Conservation (phyloP, 1,140 invertebrate species). For the Tyrophagus putrescentiae region DNA sequence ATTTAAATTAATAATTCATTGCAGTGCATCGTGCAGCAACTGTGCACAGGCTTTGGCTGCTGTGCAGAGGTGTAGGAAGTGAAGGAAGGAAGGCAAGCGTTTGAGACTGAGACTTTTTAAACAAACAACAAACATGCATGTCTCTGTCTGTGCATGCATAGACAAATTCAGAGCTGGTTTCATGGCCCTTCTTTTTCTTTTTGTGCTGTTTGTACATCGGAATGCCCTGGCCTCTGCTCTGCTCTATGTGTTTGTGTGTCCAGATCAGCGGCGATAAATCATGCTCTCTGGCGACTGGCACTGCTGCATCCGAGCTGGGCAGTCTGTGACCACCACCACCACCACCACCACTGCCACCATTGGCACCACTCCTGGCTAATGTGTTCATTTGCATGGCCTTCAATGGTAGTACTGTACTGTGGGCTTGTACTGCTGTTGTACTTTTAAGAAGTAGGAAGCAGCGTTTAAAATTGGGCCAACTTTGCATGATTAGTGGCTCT, state of each 20-base stretch:
- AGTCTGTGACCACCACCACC: no score
- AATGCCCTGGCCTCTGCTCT: no score
- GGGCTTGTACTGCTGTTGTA: neutral
- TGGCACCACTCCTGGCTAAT: neutral
- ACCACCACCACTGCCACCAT: no score
- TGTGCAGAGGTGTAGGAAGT: no score
- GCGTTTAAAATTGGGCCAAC: conserved; percentile 4
- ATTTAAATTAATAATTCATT: conserved; percentile 2
- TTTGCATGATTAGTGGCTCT: neutral
- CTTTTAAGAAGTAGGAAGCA: neutral
- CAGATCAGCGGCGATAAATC: neutral
- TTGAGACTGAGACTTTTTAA: neutral
- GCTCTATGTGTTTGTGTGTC: neutral
- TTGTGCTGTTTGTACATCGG: no score
- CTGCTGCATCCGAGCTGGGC: neutral
- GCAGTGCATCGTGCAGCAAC: neutral
- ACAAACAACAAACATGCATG: no score
- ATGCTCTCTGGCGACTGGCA: neutral
- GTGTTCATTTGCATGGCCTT: conserved; percentile 9
- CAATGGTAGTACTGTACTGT: neutral
- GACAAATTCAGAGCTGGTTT: no score
- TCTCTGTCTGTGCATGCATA: no score
- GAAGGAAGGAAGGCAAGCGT: no score
- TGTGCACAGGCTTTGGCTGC: no score
- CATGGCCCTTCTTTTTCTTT: no score